Percentiles rank a stretch among this genome's conserved stretches.
Conservation (phyloP, 2,797 vertebrate genomes). For the Sparidentex hasta region DNA sequence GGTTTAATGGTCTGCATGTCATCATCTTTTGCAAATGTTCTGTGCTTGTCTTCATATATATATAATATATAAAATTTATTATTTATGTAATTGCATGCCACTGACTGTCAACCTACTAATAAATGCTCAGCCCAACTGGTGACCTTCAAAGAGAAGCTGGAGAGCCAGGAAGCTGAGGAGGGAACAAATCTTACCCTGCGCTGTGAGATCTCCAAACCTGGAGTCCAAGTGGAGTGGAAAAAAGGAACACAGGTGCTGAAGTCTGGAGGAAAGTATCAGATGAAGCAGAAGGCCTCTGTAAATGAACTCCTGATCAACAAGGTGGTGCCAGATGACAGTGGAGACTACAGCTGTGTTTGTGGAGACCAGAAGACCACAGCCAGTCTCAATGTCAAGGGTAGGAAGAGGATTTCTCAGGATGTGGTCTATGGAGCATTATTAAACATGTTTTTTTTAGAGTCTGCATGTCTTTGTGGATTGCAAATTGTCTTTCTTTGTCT, state of each 20-base stretch:
- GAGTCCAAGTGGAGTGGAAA: slow-evolving; percentile 84
- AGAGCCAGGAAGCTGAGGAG: slow-evolving; percentile 47
- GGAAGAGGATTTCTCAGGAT: no score
- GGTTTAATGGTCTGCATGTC: no score
- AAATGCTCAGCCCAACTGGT: slow-evolving; percentile 40
- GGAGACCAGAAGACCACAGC: slow-evolving; percentile 67
- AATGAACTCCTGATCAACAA: slow-evolving; percentile 82
- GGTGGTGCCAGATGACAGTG: slow-evolving; percentile 79
- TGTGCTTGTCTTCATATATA: no score
- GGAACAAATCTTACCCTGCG: background rate
- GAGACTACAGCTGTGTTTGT: slow-evolving; percentile 82
- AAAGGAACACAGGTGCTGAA: slow-evolving; percentile 48
- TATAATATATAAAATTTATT: background rate
- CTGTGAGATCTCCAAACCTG: slow-evolving; percentile 22
- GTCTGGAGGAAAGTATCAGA: no score
- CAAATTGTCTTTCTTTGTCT: background rate
- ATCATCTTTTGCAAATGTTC: no score
- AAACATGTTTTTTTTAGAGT: background rate
- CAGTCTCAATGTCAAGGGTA: slow-evolving; percentile 49
- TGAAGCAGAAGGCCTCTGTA: slow-evolving; percentile 38
- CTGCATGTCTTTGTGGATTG: background rate
- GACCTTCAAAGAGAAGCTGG: slow-evolving; percentile 78
- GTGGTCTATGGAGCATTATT: no score
- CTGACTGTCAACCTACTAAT: background rate
- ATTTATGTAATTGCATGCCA: background rate